Base-by-base conservation (phyloP, 2,888 invertebrate genomes). In the Chrysolina americana region DNA sequence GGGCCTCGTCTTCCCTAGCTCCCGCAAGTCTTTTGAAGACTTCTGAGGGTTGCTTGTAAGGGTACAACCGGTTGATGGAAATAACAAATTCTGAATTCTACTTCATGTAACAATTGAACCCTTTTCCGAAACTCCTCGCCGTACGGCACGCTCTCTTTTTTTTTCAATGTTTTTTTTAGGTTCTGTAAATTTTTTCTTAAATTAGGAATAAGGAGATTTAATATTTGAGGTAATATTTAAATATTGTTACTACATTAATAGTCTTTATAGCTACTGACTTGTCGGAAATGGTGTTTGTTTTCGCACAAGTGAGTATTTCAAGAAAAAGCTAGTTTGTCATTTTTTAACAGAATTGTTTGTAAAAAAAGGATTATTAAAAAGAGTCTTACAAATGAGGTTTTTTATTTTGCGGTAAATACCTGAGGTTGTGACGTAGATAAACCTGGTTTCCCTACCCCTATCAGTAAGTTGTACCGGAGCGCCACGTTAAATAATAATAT, bases 161-260 rank as follows among this genome's bases (percentile, higher is more conserved):
- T 17, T 1, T 70, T 70, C 47, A 10, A 59, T 47, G 17, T 47
- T 48, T 70, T 63, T n/a, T 63, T 63, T 48, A 68, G 15, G 19
- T 71, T 65, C 59, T 77, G 76, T 77, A 78, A 68, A 78, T 77
- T 77, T 73, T 70, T 56, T 74, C 74, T 77, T 70, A 70, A 76
- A 47, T 70, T 75, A 73, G 72, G 74, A 21, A 44, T 73, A 77
- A 73, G 74, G 66, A 77, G 76, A 79, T 79, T 78, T 77, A 78
- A 76, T 76, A 76, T 80, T 74, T 80, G 79, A 80, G 76, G 79
- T 81, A 81, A 80, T 81, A 75, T 82, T 82, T 81, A 82, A 80
- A 82, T 83, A 82, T 83, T 85, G 85, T 85, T 85, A 84, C 81
- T 84, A 82, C 79, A 82, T 83, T 82, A 75, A 83, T 83, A 83